Conservation (phyloP, 2,888 invertebrate species). For the Leptogaster cylindrica region DNA sequence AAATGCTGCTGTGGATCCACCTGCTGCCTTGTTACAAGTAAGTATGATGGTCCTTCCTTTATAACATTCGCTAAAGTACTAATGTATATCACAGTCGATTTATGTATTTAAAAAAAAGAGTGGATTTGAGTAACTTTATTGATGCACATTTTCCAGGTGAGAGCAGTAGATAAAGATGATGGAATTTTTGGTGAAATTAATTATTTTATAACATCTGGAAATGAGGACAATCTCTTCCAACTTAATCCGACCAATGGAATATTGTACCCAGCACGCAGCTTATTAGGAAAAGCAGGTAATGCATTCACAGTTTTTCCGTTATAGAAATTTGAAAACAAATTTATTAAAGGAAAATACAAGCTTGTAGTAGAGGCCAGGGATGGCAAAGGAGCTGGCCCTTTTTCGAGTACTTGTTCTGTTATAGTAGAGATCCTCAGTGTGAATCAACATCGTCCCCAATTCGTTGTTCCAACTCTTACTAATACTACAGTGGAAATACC, state of each 20-base stretch:
- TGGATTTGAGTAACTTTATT: too few relatives aligned
- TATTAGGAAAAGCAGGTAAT: constrained; percentile 67
- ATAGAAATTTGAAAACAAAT: neutral
- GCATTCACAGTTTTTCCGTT: too few relatives aligned
- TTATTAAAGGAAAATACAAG: constrained; percentile 61
- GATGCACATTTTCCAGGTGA: constrained; percentile 63
- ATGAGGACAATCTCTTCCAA: constrained; percentile 73
- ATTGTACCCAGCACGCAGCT: constrained; percentile 76
- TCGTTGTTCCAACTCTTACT: constrained; percentile 76
- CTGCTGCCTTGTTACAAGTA: constrained; percentile 77
- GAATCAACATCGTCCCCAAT: constrained; percentile 82
- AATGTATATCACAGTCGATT: too few relatives aligned
- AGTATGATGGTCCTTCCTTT: neutral
- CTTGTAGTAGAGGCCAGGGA: constrained; percentile 80
- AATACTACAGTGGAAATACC: constrained; percentile 82
- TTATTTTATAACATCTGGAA: constrained; percentile 75
- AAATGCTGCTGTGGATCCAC: constrained; percentile 79
- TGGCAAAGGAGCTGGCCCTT: constrained; percentile 70
- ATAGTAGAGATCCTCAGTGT: constrained; percentile 79
- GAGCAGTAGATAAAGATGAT: constrained; percentile 81
- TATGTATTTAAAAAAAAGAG: too few relatives aligned
- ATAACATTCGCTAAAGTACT: neutral
- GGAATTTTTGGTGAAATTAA: constrained; percentile 78
- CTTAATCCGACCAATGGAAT: constrained; percentile 80
- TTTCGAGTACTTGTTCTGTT: constrained; percentile 73